Percentiles rank a stretch among this genome's conserved stretches.
Evolutionary conservation across 2,888 invertebrate genomes (phyloP).

Genomic region (Thecophora atra): DNA sequence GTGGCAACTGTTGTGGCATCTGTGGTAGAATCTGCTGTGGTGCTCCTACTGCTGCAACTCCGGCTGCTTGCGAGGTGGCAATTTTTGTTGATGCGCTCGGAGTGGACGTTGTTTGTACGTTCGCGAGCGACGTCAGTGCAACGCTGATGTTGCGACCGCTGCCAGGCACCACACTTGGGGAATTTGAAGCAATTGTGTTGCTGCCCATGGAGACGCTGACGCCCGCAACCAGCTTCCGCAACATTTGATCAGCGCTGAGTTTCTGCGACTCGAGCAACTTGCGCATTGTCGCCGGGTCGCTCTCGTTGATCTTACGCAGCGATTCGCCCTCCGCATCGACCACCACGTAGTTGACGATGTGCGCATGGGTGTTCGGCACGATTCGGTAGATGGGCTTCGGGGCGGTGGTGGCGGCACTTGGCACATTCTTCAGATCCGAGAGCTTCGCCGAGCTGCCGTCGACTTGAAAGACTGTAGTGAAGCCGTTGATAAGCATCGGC

Average conservation of each 20-base stretch:
- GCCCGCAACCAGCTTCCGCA: slow-evolving; percentile 56
- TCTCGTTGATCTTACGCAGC: slow-evolving; percentile 57
- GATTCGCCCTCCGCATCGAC: slow-evolving; percentile 60
- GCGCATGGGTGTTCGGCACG: slow-evolving; percentile 63
- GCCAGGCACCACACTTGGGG: slow-evolving; percentile 32
- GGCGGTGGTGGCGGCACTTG: slow-evolving; percentile 8
- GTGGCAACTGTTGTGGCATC: background rate
- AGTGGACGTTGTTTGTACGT: no score
- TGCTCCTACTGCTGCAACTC: background rate
- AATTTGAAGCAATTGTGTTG: slow-evolving; percentile 39
- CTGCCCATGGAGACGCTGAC: slow-evolving; percentile 44
- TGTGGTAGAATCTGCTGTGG: background rate
- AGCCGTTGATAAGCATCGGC: slow-evolving; percentile 61
- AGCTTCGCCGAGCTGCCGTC: slow-evolving; percentile 55
- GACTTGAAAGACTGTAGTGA: slow-evolving; percentile 62
- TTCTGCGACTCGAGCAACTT: slow-evolving; percentile 59
- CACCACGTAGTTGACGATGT: slow-evolving; percentile 62
- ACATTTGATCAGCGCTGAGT: slow-evolving; percentile 58
- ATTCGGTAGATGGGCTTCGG: slow-evolving; percentile 57
- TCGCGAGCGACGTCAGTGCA: background rate
- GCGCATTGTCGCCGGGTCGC: slow-evolving; percentile 59
- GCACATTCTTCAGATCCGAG: slow-evolving; percentile 52
- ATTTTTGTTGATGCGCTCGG: background rate
- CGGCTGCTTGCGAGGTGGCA: background rate
- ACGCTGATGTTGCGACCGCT: background rate